Conservation (phyloP, 2,113 vertebrate genomes). For the Apodemus sylvaticus region DNA sequence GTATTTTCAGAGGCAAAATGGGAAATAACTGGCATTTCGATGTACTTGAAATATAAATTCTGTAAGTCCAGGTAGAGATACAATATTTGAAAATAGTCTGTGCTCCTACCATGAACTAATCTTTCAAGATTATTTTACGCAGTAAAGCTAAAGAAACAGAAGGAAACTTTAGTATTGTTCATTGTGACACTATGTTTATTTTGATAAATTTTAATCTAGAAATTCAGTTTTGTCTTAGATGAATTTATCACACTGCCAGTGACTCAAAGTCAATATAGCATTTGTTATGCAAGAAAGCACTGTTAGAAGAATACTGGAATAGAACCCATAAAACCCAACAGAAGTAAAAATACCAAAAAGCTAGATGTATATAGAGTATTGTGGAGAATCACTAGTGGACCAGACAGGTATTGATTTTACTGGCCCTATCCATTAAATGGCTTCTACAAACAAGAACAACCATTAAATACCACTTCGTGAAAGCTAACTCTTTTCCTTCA, state of each 20-base stretch:
- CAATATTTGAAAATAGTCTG: neutral
- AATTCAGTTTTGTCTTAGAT: slow-evolving; percentile 17
- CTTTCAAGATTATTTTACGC: neutral
- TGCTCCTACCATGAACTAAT: neutral
- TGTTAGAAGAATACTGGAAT: neutral
- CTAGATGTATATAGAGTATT: neutral
- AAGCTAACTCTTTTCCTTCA: neutral
- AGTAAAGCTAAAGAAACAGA: neutral
- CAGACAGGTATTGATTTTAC: neutral
- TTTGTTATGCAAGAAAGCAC: neutral
- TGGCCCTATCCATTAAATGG: neutral
- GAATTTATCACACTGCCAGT: neutral
- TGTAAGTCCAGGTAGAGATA: neutral
- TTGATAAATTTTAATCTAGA: neutral
- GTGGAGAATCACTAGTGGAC: neutral
- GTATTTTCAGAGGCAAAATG: neutral
- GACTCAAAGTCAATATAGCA: neutral
- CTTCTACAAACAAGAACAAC: slow-evolving; percentile 17
- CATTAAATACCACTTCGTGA: neutral
- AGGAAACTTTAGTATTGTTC: neutral
- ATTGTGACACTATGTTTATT: neutral
- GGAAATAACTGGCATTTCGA: neutral
- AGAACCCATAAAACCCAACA: neutral
- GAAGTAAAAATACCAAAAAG: neutral
- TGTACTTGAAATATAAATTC: slow-evolving; percentile 6